phyloP scores from a whole-genome alignment of 1,140 invertebrate species.

The Mycetomoellerius zeteki region DNA sequence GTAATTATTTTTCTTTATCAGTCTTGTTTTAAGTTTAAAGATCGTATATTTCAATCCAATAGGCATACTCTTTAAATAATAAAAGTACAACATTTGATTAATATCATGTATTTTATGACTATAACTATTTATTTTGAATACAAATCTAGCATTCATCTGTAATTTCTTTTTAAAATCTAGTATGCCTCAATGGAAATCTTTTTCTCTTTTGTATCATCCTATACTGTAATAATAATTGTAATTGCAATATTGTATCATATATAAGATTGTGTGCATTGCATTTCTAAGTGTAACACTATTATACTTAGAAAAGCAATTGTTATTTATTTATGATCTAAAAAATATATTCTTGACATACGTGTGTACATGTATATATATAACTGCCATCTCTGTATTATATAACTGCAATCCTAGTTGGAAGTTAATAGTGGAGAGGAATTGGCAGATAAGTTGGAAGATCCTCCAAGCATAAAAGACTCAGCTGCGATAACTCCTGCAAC shows the following conservation, averaged over 20 bases:
- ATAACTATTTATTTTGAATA: background rate
- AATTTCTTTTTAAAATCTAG: slow-evolving; percentile 2
- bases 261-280: background rate
- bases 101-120: background rate
- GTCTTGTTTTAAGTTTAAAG: slow-evolving; percentile 17
- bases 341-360: slow-evolving; percentile 5
- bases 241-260: background rate
- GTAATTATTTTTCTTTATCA: slow-evolving; percentile 33
- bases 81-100: background rate
- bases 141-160: background rate
- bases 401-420: slow-evolving; percentile 82
- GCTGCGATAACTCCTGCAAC: slow-evolving; percentile 82
- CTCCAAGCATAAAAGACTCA: slow-evolving; percentile 82
- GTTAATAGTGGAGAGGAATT: slow-evolving; percentile 85
- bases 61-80: slow-evolving; percentile 2
- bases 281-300: background rate
- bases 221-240: slow-evolving; percentile 9
- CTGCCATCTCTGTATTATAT: slow-evolving; percentile 67
- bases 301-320: background rate
- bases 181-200: slow-evolving; percentile 14
- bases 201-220: background rate
- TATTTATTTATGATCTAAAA: slow-evolving; percentile 36
- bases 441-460: slow-evolving; percentile 85
- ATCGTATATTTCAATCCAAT: slow-evolving; percentile 24
- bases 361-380: slow-evolving; percentile 27